Percentiles rank a stretch among this genome's conserved stretches.
These are phyloP conservation scores for Megaceryle torquata DNA, from an alignment of 2,113 vertebrate genomes.

Conservation along the genomic window DNA sequence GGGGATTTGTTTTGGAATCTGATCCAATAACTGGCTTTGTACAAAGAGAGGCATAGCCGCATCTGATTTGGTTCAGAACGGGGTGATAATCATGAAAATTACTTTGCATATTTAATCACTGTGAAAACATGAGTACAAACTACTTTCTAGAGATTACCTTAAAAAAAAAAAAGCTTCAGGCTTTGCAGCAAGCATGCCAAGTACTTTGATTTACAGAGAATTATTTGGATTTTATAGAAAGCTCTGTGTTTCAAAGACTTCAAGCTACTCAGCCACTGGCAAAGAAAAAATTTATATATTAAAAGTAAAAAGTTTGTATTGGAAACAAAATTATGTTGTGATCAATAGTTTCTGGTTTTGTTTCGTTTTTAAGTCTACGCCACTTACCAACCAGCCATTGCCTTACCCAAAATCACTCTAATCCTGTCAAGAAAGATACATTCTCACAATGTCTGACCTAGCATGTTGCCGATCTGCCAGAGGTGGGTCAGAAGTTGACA, in stretches of 20 bases:
- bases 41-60: constrained; percentile 80
- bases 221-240: constrained; percentile 76
- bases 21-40: constrained; percentile 86
- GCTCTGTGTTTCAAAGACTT: constrained; percentile 72
- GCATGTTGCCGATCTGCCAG: neutral
- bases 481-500: neutral
- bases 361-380: neutral
- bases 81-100: constrained; percentile 85
- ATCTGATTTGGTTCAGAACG: constrained; percentile 83
- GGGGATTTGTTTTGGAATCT: constrained; percentile 95
- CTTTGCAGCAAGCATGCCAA: constrained; percentile 77
- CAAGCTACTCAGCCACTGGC: constrained; percentile 60
- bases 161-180: constrained; percentile 68
- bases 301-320: constrained; percentile 17
- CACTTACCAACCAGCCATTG: neutral
- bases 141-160: constrained; percentile 85
- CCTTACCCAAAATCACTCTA: neutral
- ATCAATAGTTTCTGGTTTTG: neutral
- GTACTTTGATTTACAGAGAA: constrained; percentile 77
- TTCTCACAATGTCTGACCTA: neutral
- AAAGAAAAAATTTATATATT: constrained; percentile 47
- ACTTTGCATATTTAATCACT: constrained; percentile 89
- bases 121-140: constrained; percentile 80
- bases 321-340: neutral
- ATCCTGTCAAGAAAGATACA: neutral